Evolutionary conservation across 2,113 vertebrate species (phyloP).

Genomic region (Mobula hypostoma): DNA sequence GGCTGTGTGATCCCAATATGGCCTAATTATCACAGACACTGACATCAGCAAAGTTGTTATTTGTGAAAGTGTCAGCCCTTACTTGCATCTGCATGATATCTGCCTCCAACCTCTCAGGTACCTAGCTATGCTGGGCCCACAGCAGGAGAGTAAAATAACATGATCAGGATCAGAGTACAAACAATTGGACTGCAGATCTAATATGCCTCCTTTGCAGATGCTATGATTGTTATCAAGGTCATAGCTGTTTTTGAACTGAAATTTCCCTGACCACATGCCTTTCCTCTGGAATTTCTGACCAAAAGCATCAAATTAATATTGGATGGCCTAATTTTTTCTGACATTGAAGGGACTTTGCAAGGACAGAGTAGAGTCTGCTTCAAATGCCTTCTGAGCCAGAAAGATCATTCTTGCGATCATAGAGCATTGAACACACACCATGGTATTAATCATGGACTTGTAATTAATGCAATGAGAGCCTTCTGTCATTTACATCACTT

Average conservation of each 20-base stretch:
- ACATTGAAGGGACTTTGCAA: slow-evolving; percentile 32
- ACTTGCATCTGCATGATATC: background rate
- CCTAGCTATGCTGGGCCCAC: background rate
- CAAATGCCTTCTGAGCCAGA: background rate
- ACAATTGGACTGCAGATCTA: background rate
- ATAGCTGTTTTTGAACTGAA: background rate
- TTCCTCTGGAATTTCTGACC: background rate
- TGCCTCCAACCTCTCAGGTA: background rate
- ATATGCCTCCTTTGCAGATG: background rate
- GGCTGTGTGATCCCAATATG: background rate
- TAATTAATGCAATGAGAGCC: slow-evolving; percentile 35
- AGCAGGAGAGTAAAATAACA: background rate
- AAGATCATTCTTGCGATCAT: slow-evolving; percentile 23
- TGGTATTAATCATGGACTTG: slow-evolving; percentile 1
- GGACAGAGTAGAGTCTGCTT: background rate
- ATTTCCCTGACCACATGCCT: background rate
- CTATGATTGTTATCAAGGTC: background rate
- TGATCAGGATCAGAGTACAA: background rate
- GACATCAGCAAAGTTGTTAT: background rate
- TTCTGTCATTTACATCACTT: background rate
- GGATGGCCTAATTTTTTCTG: slow-evolving; percentile 21
- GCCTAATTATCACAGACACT: background rate
- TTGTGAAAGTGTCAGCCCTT: background rate
- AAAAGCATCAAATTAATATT: slow-evolving; percentile 14
- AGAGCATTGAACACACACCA: background rate